A percentile compares a stretch with the other conserved stretches of the same genome.
Conservation (phyloP, 1,140 invertebrate species). For the Leptinotarsa defecta region DNA sequence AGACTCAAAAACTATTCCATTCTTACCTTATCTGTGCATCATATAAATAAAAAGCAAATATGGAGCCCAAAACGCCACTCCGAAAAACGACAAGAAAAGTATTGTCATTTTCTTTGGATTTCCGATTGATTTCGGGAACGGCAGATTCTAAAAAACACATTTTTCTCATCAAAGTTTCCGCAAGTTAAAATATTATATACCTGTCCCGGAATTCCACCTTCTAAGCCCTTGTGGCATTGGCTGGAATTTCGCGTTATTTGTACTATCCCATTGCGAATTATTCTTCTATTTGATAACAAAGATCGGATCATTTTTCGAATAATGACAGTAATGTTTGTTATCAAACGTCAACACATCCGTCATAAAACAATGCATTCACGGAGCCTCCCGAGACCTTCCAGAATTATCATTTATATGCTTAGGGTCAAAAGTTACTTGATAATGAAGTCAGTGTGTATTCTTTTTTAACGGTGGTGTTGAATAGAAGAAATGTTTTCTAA, state of each 20-base stretch:
- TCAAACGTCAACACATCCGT: not conserved
- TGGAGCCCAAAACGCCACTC: conserved; percentile 28
- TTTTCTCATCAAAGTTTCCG: not conserved
- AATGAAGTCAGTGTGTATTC: not conserved
- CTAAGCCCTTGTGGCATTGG: not conserved
- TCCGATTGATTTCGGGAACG: conserved; percentile 29
- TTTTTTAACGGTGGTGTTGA: not conserved
- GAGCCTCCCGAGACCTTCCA: not conserved
- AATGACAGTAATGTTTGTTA: conserved; percentile 13
- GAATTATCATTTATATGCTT: conserved; percentile 9
- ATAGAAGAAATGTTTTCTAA: conserved; percentile 40
- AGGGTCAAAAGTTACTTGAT: conserved; percentile 20
- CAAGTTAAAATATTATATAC: conserved; percentile 13
- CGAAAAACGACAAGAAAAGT: conserved; percentile 30
- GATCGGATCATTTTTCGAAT: not conserved
- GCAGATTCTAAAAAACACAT: conserved; percentile 30
- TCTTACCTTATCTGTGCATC: conserved; percentile 33
- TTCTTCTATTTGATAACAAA: not conserved
- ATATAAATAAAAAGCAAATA: conserved; percentile 32
- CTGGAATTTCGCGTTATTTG: conserved; percentile 6
- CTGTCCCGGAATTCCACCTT: conserved; percentile 27
- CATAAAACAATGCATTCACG: not conserved
- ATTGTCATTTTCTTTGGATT: conserved; percentile 26
- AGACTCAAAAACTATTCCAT: too few species aligned
- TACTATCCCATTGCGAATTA: not conserved